Evolutionary conservation across 2,797 vertebrate species (phyloP), one percentile per base, ranked within the genome.

Genomic region (Sylvia borin): DNA sequence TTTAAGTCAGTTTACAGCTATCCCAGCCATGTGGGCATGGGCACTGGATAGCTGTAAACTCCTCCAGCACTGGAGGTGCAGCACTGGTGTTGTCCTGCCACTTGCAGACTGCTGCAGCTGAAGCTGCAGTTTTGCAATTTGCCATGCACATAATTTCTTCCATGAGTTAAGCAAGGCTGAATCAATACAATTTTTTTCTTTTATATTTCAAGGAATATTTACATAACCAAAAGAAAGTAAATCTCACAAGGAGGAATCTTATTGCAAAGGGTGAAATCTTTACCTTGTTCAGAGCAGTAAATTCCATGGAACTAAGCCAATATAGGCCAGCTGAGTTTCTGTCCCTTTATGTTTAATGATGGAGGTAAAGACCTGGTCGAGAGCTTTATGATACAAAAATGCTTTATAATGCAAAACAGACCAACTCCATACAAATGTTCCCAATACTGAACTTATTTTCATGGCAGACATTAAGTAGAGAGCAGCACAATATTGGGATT

Each of bases 401-500:
- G 34, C 32, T 66, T 92, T 57, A 54, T 74, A 89, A 76, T 60
- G 10, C 47, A 64, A 84, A 90, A 26, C 75, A 95, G 88, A 88
- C 27, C 57, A 85, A 71, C 47, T 82, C 50, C n/a, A 50, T 73
- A 36, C 22, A 90, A 93, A 53, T 50, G 9, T 60, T 90, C 42
- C 73, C 34, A 61, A 70, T 66, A 42, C 20, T 72, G 43, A 89
- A 95, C 54, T 92, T 62, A 22, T 57, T 94, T 96, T 88, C 66
- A 61, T 25, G 21, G 22, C 70, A 94, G 78, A 86, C 22, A 8
- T 91, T 78, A 64, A 67, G 95, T 58, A 68, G 47, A 88, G 14
- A 61, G 48, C 3, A 13, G 45, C 48, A 85, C 16, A 85, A 65
- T 43, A 94, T 64, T 61, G 66, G 50, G 85, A 93, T 68, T 80